Conservation (phyloP, 1,140 invertebrate genomes). For the Bicyclus anynana region DNA sequence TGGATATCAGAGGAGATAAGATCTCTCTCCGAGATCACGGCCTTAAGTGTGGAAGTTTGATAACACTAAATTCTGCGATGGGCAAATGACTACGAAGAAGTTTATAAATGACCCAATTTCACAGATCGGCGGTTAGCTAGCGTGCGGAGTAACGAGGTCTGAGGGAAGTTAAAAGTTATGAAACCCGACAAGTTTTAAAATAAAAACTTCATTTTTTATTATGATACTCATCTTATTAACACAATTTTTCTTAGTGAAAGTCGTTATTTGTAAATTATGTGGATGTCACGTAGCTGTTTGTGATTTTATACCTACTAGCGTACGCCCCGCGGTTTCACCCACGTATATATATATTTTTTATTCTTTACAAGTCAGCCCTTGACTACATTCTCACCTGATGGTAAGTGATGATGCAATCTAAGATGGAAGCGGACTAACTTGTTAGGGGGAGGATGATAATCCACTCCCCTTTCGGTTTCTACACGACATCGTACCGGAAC, state of each 20-base stretch:
- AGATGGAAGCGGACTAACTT: no score
- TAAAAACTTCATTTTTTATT: slow-evolving; percentile 21
- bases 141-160: slow-evolving; percentile 29
- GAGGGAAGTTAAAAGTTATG: slow-evolving; percentile 17
- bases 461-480: no score
- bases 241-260: not conserved
- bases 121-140: slow-evolving; percentile 36
- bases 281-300: not conserved
- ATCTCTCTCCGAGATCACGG: slow-evolving; percentile 25
- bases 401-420: no score
- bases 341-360: no score
- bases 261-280: not conserved
- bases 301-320: no score
- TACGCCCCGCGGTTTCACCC: no score
- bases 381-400: no score
- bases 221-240: slow-evolving; percentile 8
- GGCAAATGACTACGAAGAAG: slow-evolving; percentile 27
- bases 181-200: slow-evolving; percentile 11
- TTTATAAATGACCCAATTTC: slow-evolving; percentile 51
- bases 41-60: slow-evolving; percentile 54
- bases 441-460: no score
- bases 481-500: no score
- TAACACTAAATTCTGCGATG: slow-evolving; percentile 34
- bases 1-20: slow-evolving; percentile 42
- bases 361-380: no score